Evolutionary conservation across 2,888 invertebrate genomes (phyloP).

Genomic region (Netelia virgata): DNA sequence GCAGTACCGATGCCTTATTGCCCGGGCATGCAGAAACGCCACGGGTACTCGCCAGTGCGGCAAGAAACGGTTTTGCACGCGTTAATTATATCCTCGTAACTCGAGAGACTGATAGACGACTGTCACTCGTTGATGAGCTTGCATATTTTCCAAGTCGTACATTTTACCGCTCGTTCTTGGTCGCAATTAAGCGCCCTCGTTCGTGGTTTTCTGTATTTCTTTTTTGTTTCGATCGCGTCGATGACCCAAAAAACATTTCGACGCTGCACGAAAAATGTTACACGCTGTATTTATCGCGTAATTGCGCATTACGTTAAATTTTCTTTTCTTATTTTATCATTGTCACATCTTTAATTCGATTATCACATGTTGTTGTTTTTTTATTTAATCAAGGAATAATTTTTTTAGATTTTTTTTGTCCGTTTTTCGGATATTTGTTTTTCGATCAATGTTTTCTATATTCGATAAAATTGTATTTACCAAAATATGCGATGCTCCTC

Average conservation of each 20-base stretch:
- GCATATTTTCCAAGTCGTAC: slow-evolving; percentile 53
- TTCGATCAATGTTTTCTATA: not conserved
- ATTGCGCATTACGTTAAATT: too few species aligned
- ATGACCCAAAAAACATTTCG: too few species aligned
- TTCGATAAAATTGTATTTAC: slow-evolving; percentile 72
- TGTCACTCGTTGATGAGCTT: slow-evolving; percentile 52
- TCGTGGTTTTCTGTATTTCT: too few species aligned
- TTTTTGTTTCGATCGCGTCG: too few species aligned
- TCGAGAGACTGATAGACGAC: slow-evolving; percentile 29
- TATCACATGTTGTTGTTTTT: too few species aligned
- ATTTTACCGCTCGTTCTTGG: not conserved
- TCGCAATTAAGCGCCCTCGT: not conserved
- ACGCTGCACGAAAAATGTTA: too few species aligned
- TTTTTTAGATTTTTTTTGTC: too few species aligned
- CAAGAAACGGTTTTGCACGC: slow-evolving; percentile 42
- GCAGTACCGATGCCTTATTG: slow-evolving; percentile 20
- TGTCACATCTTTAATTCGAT: too few species aligned
- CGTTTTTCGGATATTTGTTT: not conserved
- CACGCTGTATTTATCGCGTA: too few species aligned
- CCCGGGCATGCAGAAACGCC: slow-evolving; percentile 37
- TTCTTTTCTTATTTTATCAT: too few species aligned
- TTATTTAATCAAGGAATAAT: too few species aligned
- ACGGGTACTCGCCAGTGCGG: slow-evolving; percentile 36
- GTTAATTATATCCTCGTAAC: slow-evolving; percentile 63
- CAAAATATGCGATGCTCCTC: slow-evolving; percentile 80